These are phyloP conservation scores for Aix galericulata DNA, from an alignment of 2,113 vertebrate genomes.

Conservation along the genomic window DNA sequence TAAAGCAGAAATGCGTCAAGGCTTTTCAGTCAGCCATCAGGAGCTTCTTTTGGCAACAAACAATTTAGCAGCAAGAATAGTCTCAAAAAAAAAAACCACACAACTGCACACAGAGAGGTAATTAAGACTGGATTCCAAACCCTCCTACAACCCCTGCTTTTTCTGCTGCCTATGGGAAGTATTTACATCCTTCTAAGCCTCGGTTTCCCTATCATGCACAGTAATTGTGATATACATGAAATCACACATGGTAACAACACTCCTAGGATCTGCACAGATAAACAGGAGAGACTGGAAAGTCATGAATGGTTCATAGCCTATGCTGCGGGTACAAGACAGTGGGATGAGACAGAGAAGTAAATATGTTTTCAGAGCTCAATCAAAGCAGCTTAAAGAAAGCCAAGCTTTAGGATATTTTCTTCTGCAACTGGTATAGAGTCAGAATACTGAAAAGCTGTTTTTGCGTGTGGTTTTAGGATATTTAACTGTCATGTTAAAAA, in stretches of 20 bases:
- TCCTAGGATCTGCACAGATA: neutral
- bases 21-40: neutral
- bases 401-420: neutral
- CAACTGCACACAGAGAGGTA: neutral
- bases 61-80: neutral
- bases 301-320: neutral
- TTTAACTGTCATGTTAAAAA: neutral
- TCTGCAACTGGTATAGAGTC: neutral
- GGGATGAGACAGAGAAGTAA: neutral
- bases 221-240: neutral
- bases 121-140: neutral
- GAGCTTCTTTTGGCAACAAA: neutral
- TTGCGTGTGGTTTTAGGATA: neutral
- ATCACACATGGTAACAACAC: neutral
- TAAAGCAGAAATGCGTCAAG: neutral
- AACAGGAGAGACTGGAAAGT: neutral
- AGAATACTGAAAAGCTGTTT: neutral
- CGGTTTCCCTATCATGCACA: fast-evolving
- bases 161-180: neutral
- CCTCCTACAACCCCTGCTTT: neutral
- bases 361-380: neutral
- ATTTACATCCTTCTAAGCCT: neutral
- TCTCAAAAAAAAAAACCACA: neutral
- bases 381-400: neutral
- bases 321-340: neutral